These are phyloP conservation scores for Equus quagga DNA, from an alignment of 2,113 vertebrate species.

Conservation along the genomic window DNA sequence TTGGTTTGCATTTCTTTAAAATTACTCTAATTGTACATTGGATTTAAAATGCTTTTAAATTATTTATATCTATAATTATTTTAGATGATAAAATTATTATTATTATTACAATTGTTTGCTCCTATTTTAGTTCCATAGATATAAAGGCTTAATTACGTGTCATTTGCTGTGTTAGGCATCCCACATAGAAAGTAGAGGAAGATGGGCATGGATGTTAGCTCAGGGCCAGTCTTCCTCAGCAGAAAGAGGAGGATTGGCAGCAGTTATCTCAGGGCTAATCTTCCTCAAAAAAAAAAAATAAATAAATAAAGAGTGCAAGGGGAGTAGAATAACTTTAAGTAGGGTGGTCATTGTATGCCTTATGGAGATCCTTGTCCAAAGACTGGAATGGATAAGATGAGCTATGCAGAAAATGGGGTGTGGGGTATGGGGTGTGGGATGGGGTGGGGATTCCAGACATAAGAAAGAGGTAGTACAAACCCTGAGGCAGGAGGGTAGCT, in stretches of 20 bases:
- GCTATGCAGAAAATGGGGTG: background rate
- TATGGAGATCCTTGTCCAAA: background rate
- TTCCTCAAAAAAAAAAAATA: too few relatives aligned
- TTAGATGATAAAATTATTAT: background rate
- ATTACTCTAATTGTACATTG: background rate
- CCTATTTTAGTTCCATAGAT: background rate
- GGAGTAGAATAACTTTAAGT: background rate
- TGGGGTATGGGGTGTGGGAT: too few relatives aligned
- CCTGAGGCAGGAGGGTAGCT: background rate
- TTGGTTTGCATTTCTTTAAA: constrained; percentile 21
- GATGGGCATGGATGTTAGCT: too few relatives aligned
- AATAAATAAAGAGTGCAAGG: background rate
- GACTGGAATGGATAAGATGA: background rate
- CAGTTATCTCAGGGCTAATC: too few relatives aligned
- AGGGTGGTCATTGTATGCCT: background rate
- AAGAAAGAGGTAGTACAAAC: background rate
- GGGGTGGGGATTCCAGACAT: background rate
- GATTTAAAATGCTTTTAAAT: background rate
- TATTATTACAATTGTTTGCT: background rate
- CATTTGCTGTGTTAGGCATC: background rate
- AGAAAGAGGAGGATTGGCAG: too few relatives aligned
- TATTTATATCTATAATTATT: background rate
- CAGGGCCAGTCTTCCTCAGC: too few relatives aligned
- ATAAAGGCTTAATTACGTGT: background rate
- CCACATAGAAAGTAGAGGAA: too few relatives aligned